A percentile compares a stretch with the other conserved stretches of the same genome.
phyloP scores from a whole-genome alignment of 2,888 invertebrate species.

The Scaptomyza flava region DNA sequence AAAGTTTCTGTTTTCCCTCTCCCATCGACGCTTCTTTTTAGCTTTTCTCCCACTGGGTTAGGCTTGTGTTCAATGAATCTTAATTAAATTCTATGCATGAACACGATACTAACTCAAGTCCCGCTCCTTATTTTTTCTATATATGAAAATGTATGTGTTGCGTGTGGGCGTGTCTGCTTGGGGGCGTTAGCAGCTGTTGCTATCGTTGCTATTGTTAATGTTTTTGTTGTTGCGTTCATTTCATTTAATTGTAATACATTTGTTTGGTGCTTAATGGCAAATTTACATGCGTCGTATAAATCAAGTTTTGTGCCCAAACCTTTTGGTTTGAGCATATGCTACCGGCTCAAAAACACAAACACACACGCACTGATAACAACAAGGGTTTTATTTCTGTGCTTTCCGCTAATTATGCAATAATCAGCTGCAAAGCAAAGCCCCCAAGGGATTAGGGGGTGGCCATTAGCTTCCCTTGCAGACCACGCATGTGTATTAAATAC shows the following conservation, averaged over 20 bases:
- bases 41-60: constrained; percentile 25
- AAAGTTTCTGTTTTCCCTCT: constrained; percentile 28
- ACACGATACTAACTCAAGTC: constrained; percentile 21
- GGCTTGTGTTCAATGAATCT: constrained; percentile 69
- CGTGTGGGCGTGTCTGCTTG: constrained; percentile 37
- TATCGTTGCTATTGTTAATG: constrained; percentile 45
- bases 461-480: background rate
- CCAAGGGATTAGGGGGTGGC: background rate
- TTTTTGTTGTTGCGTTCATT: constrained; percentile 45
- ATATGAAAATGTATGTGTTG: constrained; percentile 25
- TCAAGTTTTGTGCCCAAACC: constrained; percentile 61
- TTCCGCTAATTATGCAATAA: constrained; percentile 62
- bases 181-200: constrained; percentile 61
- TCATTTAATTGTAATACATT: constrained; percentile 75
- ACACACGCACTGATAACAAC: constrained; percentile 29
- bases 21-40: background rate
- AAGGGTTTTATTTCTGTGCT: constrained; percentile 42
- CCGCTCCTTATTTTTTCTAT: background rate
- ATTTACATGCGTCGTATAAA: constrained; percentile 73
- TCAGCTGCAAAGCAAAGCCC: constrained; percentile 30
- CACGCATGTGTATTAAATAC: constrained; percentile 23
- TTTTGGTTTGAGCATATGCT: constrained; percentile 68
- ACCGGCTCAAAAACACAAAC: background rate
- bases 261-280: constrained; percentile 73
- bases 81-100: constrained; percentile 67